phyloP scores from a whole-genome alignment of 37 sponge, comb jelly and placozoan species.

The Mnemiopsis leidyi region DNA sequence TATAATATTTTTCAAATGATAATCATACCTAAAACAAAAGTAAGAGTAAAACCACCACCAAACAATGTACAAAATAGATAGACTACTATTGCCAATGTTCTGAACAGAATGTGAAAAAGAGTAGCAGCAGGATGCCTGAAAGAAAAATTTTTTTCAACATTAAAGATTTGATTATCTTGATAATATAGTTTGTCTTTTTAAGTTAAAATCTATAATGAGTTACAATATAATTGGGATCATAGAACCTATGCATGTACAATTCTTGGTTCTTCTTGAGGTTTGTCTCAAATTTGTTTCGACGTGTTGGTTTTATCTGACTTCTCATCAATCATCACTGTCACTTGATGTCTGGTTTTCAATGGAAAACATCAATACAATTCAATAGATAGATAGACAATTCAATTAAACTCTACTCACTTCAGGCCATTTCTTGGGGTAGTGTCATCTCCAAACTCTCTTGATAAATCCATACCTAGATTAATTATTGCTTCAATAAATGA shows the following conservation, averaged over 20 bases:
- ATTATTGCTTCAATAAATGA: no score
- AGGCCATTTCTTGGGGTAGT: slow-evolving; percentile 44
- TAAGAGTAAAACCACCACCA: slow-evolving; percentile 30
- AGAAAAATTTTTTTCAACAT: not conserved
- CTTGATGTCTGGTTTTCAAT: no score
- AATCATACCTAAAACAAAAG: slow-evolving; percentile 51
- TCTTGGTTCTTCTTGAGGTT: no score
- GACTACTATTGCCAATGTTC: slow-evolving; percentile 5
- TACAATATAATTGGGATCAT: no score
- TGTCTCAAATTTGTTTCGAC: no score
- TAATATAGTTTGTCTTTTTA: no score
- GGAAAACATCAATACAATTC: no score
- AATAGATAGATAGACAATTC: not conserved
- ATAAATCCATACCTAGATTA: slow-evolving; percentile 33
- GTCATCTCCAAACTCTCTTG: slow-evolving; percentile 65
- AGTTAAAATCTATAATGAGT: no score
- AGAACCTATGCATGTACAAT: no score
- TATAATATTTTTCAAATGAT: no score
- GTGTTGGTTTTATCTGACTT: no score
- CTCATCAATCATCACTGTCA: no score
- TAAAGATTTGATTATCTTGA: not conserved
- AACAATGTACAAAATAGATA: slow-evolving; percentile 47
- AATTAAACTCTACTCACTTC: slow-evolving; percentile 19
- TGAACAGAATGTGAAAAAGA: slow-evolving; percentile 51
- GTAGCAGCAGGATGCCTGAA: slow-evolving; percentile 49